Conservation (phyloP, 2,113 vertebrate species). For the Eurypyga helias region DNA sequence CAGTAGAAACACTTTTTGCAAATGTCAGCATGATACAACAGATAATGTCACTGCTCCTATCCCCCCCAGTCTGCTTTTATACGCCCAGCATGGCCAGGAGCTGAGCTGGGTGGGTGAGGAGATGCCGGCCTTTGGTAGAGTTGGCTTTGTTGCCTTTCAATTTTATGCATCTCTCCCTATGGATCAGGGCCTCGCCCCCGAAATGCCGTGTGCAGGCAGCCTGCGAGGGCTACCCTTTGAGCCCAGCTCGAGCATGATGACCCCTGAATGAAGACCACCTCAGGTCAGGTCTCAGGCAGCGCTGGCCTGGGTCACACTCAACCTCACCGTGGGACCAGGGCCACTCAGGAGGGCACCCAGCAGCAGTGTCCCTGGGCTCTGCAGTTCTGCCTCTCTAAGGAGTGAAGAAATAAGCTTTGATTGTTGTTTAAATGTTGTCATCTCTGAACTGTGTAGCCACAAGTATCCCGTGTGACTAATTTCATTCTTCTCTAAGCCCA, state of each 20-base stretch:
- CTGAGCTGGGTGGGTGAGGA: rapidly evolving
- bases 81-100: rapidly evolving
- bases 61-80: not conserved
- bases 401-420: not conserved
- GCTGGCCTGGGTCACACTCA: rapidly evolving
- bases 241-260: rapidly evolving
- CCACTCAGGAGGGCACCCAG: not conserved
- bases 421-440: not conserved
- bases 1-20: not conserved
- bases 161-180: not conserved
- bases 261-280: rapidly evolving
- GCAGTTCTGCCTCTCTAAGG: not conserved
- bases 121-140: not conserved
- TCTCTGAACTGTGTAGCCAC: not conserved
- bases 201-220: rapidly evolving
- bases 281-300: not conserved
- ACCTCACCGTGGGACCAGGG: not conserved
- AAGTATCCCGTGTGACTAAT: not conserved
- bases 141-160: not conserved
- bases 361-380: not conserved
- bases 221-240: not conserved
- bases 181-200: not conserved
- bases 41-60: not conserved
- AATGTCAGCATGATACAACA: not conserved
- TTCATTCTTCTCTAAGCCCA: not conserved